Evolutionary conservation across 1,140 invertebrate genomes (phyloP).

Genomic region (Scylla paramamosain): DNA sequence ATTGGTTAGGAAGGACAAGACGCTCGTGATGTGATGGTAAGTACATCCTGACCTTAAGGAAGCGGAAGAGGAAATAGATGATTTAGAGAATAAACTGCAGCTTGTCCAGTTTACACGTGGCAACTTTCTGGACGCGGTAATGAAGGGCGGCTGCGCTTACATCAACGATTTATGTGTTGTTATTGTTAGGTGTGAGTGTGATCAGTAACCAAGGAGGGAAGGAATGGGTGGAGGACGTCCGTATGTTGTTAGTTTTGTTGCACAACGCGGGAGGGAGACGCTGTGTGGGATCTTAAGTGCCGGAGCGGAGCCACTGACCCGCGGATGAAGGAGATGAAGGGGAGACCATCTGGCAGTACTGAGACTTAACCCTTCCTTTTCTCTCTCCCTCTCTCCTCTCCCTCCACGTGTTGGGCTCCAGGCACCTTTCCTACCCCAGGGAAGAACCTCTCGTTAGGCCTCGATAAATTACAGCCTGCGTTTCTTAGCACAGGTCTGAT

Average conservation of each 20-base stretch:
- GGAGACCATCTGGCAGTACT: background rate
- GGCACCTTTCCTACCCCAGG: background rate
- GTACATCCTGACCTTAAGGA: no score
- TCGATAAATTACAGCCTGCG: background rate
- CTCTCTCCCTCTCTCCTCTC: background rate
- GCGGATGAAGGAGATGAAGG: background rate
- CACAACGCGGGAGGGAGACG: background rate
- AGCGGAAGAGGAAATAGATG: no score
- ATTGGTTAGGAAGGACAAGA: no score
- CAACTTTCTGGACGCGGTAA: no score
- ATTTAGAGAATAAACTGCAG: no score
- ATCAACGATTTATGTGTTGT: no score
- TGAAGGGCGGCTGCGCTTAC: no score
- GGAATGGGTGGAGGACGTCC: background rate
- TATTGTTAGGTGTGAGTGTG: no score
- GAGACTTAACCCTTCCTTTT: background rate
- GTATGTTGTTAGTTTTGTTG: background rate
- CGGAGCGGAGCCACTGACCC: background rate
- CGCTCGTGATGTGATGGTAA: no score
- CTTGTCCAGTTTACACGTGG: no score
- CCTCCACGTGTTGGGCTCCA: background rate
- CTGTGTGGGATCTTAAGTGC: background rate
- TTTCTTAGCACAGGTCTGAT: background rate
- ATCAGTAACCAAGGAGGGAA: background rate
- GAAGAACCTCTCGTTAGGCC: background rate